Evolutionary conservation across 2,888 invertebrate species (phyloP).

Genomic region (Drosophila merina): DNA sequence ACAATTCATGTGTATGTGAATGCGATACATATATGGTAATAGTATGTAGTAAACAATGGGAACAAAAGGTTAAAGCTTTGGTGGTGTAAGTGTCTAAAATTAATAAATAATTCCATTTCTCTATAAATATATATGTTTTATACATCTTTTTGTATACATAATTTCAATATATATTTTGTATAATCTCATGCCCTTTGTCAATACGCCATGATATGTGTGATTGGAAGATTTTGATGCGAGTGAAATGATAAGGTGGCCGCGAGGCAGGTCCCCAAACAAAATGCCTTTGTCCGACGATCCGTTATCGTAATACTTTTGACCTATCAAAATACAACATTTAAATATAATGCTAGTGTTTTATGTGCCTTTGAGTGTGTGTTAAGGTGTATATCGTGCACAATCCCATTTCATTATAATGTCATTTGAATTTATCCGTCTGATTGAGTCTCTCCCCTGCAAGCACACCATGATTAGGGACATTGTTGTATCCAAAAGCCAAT

Average conservation of each 20-base stretch:
- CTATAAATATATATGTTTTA: slow-evolving; percentile 37
- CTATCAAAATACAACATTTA: slow-evolving; percentile 43
- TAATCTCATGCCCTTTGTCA: slow-evolving; percentile 39
- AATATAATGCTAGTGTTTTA: slow-evolving; percentile 16
- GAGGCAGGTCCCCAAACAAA: slow-evolving; percentile 9
- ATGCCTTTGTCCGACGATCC: slow-evolving; percentile 12
- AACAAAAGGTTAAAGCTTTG: slow-evolving; percentile 46
- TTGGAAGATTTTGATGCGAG: slow-evolving; percentile 69
- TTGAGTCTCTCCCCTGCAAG: not conserved
- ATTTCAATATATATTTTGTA: slow-evolving; percentile 51
- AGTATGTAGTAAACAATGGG: too few relatives aligned
- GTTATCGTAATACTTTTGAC: slow-evolving; percentile 39
- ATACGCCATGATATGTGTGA: slow-evolving; percentile 76
- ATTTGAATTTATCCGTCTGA: slow-evolving; percentile 9
- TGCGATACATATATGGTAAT: slow-evolving; percentile 2
- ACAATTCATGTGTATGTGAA: slow-evolving; percentile 34
- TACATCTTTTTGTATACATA: slow-evolving; percentile 43
- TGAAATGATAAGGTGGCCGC: slow-evolving; percentile 53
- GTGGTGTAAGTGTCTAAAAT: slow-evolving; percentile 47
- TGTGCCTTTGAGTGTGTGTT: slow-evolving; percentile 16
- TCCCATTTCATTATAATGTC: slow-evolving; percentile 15
- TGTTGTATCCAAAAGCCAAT: slow-evolving; percentile 16
- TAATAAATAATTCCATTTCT: slow-evolving; percentile 47
- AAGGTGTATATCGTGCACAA: slow-evolving; percentile 8
- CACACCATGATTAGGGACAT: not conserved